Conservation (phyloP, 2,113 vertebrate genomes). For the Columba janthina region DNA sequence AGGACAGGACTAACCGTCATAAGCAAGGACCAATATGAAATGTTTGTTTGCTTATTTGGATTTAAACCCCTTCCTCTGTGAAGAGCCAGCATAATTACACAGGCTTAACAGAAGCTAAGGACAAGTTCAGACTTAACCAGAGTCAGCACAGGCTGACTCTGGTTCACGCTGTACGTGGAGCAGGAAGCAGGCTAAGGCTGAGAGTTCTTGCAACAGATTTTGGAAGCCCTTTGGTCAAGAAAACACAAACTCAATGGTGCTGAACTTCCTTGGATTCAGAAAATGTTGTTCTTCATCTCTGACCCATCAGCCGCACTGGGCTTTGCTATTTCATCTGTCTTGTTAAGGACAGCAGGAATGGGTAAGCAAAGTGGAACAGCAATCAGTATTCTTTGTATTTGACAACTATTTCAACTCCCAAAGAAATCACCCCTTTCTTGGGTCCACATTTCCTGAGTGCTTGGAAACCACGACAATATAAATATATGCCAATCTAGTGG, state of each 20-base stretch:
- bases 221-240: background rate
- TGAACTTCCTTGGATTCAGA: background rate
- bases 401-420: slow-evolving; percentile 11
- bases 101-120: background rate
- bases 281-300: slow-evolving; percentile 13
- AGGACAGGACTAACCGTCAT: slow-evolving; percentile 25
- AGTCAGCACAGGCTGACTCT: background rate
- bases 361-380: background rate
- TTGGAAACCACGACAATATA: slow-evolving; percentile 31
- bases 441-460: slow-evolving; percentile 17
- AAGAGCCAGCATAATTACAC: background rate
- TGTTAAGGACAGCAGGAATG: background rate
- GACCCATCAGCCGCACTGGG: background rate
- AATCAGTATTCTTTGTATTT: slow-evolving; percentile 33
- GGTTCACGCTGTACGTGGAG: fast-evolving
- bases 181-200: background rate
- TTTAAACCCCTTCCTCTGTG: background rate
- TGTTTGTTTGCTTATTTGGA: slow-evolving; percentile 19
- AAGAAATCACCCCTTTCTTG: slow-evolving; percentile 9
- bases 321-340: background rate
- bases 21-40: slow-evolving; percentile 41
- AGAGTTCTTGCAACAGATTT: background rate
- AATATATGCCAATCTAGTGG: slow-evolving; percentile 50
- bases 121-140: background rate
- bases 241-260: background rate